A percentile compares a stretch with the other conserved stretches of the same genome.
Conservation (phyloP, 2,888 invertebrate species). For the Blera fallax region DNA sequence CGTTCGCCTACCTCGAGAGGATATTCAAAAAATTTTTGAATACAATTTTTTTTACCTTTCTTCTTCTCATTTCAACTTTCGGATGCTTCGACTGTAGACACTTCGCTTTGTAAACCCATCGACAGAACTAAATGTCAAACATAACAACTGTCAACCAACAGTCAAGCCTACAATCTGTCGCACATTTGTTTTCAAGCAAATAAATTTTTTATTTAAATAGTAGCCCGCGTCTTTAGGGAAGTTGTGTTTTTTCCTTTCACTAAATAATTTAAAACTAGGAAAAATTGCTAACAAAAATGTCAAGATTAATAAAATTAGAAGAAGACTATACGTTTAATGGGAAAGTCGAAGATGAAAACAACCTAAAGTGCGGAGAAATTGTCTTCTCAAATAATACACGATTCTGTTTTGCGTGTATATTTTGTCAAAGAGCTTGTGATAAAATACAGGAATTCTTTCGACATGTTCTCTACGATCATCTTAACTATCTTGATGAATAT, state of each 20-base stretch:
- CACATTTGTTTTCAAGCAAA: slow-evolving; percentile 36
- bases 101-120: neutral
- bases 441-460: slow-evolving; percentile 56
- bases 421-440: slow-evolving; percentile 37
- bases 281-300: slow-evolving; percentile 3
- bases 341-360: slow-evolving; percentile 42
- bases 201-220: slow-evolving; percentile 2
- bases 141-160: slow-evolving; percentile 32
- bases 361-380: slow-evolving; percentile 59
- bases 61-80: no score
- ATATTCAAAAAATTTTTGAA: no score
- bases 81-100: no score
- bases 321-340: neutral
- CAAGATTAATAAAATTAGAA: slow-evolving; percentile 21
- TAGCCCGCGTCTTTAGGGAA: slow-evolving; percentile 33
- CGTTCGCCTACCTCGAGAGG: no score
- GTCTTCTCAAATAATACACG: slow-evolving; percentile 58
- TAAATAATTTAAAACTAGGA: neutral
- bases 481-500: slow-evolving; percentile 59
- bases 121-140: neutral
- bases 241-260: neutral
- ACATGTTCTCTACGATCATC: slow-evolving; percentile 64
- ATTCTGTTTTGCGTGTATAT: slow-evolving; percentile 57
- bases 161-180: slow-evolving; percentile 31
- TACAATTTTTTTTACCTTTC: no score